These are phyloP conservation scores for Micrastur ruficollis DNA, from an alignment of 2,797 vertebrate species.

Conservation along the genomic window DNA sequence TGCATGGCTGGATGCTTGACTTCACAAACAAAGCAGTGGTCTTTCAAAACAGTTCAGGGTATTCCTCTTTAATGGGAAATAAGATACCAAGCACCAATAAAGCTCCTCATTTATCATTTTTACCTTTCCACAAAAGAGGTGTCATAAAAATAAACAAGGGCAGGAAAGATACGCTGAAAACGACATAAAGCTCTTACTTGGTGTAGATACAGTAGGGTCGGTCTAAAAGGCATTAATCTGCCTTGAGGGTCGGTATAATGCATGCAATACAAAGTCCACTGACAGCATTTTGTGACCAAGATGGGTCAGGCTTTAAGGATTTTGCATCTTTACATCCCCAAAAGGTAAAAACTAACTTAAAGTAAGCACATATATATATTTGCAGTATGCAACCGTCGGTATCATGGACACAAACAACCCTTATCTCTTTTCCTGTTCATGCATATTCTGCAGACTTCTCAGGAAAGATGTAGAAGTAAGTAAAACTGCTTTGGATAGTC, in stretches of 20 bases:
- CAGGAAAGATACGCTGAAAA: neutral
- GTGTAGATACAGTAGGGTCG: neutral
- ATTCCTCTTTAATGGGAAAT: neutral
- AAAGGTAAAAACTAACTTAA: neutral
- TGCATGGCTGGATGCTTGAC: neutral
- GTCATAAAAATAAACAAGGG: neutral
- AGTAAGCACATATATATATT: neutral
- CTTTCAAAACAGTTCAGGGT: neutral
- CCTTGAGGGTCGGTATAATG: neutral
- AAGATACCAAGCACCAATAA: neutral
- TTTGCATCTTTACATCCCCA: neutral
- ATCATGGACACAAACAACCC: neutral
- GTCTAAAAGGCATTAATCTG: neutral
- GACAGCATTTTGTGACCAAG: neutral
- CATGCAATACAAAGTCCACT: neutral
- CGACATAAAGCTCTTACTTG: neutral
- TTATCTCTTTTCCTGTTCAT: neutral
- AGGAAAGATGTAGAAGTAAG: neutral
- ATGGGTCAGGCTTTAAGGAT: neutral
- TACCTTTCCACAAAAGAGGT: neutral
- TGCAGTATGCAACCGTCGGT: neutral
- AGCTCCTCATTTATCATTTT: neutral
- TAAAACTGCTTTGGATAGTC: conserved; percentile 2
- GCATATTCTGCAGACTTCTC: neutral
- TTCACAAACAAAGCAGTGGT: neutral